phyloP scores from a whole-genome alignment of 2,113 vertebrate species.

The Perca schrenkii region DNA sequence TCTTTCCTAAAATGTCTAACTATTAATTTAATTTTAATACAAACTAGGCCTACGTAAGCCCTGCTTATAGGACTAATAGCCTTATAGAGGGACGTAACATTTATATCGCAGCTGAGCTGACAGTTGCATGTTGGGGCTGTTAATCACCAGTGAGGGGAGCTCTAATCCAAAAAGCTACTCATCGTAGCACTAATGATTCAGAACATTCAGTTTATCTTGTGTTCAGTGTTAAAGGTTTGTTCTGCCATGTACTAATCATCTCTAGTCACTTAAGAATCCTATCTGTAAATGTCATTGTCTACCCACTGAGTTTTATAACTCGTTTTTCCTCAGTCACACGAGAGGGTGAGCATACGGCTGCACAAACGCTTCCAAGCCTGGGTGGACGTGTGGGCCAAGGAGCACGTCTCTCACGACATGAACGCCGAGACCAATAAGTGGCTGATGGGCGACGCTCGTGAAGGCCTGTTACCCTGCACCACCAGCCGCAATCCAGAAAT shows the following conservation, averaged over 20 bases:
- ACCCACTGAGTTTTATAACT: background rate
- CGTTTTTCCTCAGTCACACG: conserved; percentile 88
- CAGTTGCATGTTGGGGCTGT: background rate
- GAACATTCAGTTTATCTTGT: background rate
- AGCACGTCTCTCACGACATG: conserved; percentile 94
- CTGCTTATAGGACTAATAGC: background rate
- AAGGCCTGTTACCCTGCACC: conserved; percentile 94
- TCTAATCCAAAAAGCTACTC: background rate
- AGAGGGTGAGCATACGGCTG: conserved; percentile 94
- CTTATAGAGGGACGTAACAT: background rate
- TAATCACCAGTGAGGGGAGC: background rate
- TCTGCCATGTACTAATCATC: background rate
- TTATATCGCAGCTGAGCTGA: background rate
- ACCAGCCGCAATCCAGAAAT: conserved; percentile 92
- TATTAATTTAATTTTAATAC: background rate
- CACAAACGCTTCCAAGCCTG: conserved; percentile 96
- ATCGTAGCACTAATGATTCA: background rate
- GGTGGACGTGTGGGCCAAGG: conserved; percentile 94
- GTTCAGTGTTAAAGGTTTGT: background rate
- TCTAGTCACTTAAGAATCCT: background rate
- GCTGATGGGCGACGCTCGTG: conserved; percentile 96
- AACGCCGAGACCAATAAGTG: conserved; percentile 91
- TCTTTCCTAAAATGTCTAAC: background rate
- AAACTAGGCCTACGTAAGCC: background rate
- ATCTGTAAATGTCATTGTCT: background rate